Base-by-base conservation (phyloP, 1,140 invertebrate genomes). In the Penaeus vannamei region DNA sequence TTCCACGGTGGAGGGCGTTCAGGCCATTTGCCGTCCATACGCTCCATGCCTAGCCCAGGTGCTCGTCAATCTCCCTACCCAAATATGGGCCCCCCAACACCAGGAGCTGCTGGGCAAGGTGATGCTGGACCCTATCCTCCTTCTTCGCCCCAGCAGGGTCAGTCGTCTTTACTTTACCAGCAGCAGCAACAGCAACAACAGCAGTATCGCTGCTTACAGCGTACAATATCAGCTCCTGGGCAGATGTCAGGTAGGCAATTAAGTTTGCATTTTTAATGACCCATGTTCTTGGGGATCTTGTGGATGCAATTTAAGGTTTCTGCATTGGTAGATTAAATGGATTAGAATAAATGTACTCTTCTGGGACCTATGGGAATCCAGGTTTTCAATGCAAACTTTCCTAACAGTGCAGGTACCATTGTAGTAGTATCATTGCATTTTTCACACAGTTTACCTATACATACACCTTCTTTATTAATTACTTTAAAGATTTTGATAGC, bases 101-200 rank as follows among this genome's bases (percentile, higher is more conserved):
- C 88, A n/a, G 88, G 88, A 22, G 36, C 76, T 26, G 69, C 76
- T 61, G 88, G 84, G 8, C 84, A 81, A 53, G 77, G 77, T 20
- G 84, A 80, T 46, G 36, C 86, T 72, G 32, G 77, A 19, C 84
- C 84, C n/a, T 90, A 85, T 59, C 88, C 88, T 61, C 88, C 88
- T n/a, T 90, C 88, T 29, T 90, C 88, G 59, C 88, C 88, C 42
- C 88, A 89, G 82, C 87, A 90, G 64, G 84, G 83, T n/a, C 86
- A 83, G n/a, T 29, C 64, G 60, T 64, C 80, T 17, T 77, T 84
- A 77, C 66, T 88, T 36, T 88, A 88, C 59, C 86, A 88, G 53
- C 86, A 88, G 66, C 86, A 87, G 80, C 86, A 87, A 42, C 84
- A 81, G 59, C 85, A 76, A 80, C 85, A 77, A 32, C 85, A 77